Evolutionary conservation across 2,888 invertebrate species (phyloP), one percentile per base, ranked within the genome.

Genomic region (Plagiodera versicolora): DNA sequence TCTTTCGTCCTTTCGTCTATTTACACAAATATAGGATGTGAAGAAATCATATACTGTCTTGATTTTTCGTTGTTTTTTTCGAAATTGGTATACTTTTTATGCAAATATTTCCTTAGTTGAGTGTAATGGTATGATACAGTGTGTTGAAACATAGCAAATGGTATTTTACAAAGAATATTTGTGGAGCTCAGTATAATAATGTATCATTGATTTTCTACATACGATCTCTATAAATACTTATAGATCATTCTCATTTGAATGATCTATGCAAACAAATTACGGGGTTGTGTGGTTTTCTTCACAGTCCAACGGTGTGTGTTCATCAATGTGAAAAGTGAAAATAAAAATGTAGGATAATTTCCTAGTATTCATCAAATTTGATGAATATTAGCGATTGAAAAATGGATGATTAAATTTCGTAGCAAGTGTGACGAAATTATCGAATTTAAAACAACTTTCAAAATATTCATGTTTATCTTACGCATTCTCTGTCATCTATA

Each of bases 261-360:
- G 53, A 14, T 58, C 53, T 59, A 54, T 58, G 54, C 11, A 44
- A 32, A 24, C 44, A 44, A 58, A 44, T 52, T 56, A 64, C 55
- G 57, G n/a, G 63, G 70, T 72, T 72, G 72, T 72, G 67, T 67
- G 66, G 69, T 58, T 63, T 74, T 73, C 68, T 70, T 56, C 70
- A 72, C 70, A 72, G 70, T 71, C 72, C 65, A 56, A 35, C 30
- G 28, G 62, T 46, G 63, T 66, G 64, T 64, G 60, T 48, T 44
- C 44, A 57, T 52, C 46, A 55, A 35, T 44, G 47, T 52, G 52
- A 32, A 16, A 51, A 32, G 46, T 51, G 19, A 17, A 39, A 39
- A 52, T 19, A n/a, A 24, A 24, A 14, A n/a, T 49, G 11, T 17
- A 10, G 49, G 50, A 48, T 14, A 35, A 32, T 32, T 49, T 50